Conservation (phyloP, 92 coral and sea anemone species). For the Phenganax stokvisi region DNA sequence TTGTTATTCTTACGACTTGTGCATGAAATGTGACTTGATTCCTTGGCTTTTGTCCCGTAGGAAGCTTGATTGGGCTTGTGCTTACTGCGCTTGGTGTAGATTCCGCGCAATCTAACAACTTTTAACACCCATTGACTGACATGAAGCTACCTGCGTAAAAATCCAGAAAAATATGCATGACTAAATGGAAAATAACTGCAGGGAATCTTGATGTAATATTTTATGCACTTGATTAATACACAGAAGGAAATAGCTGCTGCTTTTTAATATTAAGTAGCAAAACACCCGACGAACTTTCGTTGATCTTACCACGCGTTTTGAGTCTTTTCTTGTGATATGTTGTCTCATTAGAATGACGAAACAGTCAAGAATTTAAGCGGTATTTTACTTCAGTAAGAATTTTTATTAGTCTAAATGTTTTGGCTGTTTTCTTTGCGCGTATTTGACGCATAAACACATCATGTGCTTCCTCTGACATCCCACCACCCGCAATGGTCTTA, state of each 20-base stretch:
- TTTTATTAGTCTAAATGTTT: conserved; percentile 21
- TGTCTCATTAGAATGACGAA: not conserved
- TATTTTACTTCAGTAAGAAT: conserved; percentile 23
- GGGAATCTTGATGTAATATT: conserved; percentile 14
- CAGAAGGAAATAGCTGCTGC: conserved; percentile 4
- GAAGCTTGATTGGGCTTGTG: conserved; percentile 14
- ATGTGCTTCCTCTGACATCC: conserved; percentile 33
- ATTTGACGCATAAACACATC: conserved; percentile 39
- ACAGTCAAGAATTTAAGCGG: not conserved
- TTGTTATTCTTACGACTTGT: conserved; percentile 41
- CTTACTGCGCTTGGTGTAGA: not conserved
- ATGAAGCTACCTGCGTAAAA: not conserved
- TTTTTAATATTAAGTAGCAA: conserved; percentile 14
- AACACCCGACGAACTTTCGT: not conserved
- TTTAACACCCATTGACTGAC: conserved; percentile 5
- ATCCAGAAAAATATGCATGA: not conserved
- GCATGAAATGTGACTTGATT: conserved; percentile 36
- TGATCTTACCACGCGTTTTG: not conserved
- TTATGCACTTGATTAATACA: conserved; percentile 23
- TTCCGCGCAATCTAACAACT: conserved; percentile 11
- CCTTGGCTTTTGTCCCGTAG: conserved; percentile 39
- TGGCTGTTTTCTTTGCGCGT: conserved; percentile 3
- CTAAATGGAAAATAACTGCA: conserved; percentile 15
- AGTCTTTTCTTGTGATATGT: not conserved
- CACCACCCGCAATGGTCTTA: conserved; percentile 41